Evolutionary conservation across 2,888 invertebrate genomes (phyloP).

Genomic region (Orchesellides sinensis): DNA sequence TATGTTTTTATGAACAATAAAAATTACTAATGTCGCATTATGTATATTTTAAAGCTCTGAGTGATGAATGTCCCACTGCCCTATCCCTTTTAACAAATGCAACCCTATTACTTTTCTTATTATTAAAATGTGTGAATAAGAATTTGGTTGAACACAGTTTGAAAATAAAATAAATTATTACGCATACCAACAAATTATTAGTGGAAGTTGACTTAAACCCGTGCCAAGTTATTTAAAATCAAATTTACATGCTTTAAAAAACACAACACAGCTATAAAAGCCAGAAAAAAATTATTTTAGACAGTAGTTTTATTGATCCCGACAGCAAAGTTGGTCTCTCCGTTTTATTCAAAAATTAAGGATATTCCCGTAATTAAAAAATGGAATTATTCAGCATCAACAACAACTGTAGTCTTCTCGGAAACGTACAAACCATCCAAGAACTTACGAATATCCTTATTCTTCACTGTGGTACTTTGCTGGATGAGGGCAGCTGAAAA

Average conservation of each 20-base stretch:
- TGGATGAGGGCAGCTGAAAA: conserved; percentile 97
- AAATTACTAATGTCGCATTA: too few relatives aligned
- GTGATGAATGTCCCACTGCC: too few relatives aligned
- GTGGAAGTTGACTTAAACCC: too few relatives aligned
- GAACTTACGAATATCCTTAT: conserved; percentile 99
- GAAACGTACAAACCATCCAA: conserved; percentile 99
- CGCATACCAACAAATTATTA: too few relatives aligned
- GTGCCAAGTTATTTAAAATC: not conserved
- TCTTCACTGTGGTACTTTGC: conserved; percentile 98
- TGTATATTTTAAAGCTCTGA: too few relatives aligned
- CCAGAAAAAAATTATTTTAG: too few relatives aligned
- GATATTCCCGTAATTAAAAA: conserved; percentile 9
- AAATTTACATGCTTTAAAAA: not conserved
- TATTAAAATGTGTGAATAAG: too few relatives aligned
- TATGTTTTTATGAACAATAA: too few relatives aligned
- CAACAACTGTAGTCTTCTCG: conserved; percentile 96
- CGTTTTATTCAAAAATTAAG: not conserved
- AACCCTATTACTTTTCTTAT: too few relatives aligned
- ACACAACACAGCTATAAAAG: not conserved
- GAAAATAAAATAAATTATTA: too few relatives aligned
- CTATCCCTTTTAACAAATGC: too few relatives aligned
- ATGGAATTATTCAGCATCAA: conserved; percentile 41
- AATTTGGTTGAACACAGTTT: too few relatives aligned
- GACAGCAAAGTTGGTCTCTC: conserved; percentile 33
- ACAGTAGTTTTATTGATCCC: conserved; percentile 40